Percentiles rank a stretch among this genome's conserved stretches.
phyloP scores from a whole-genome alignment of 2,888 invertebrate genomes.

The Vanessa cardui region DNA sequence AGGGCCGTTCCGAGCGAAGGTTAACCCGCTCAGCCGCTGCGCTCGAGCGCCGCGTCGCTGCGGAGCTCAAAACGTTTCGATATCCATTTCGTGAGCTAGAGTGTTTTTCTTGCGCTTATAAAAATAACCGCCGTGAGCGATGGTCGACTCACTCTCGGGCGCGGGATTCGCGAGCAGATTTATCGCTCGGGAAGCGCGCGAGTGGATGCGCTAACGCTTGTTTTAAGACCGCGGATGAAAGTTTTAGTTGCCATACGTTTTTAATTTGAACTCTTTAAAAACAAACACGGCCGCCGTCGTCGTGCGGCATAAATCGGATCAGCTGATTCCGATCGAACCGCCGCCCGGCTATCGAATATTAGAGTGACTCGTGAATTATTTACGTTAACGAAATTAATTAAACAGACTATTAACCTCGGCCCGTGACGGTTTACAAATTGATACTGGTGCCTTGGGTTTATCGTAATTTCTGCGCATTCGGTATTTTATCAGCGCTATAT shows the following conservation, averaged over 20 bases:
- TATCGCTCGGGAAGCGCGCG: constrained; percentile 60
- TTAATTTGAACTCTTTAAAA: constrained; percentile 67
- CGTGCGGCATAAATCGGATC: constrained; percentile 41
- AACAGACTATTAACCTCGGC: constrained; percentile 70
- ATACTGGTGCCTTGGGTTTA: constrained; percentile 55
- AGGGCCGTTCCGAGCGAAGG: constrained; percentile 51
- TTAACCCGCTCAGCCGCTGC: constrained; percentile 42
- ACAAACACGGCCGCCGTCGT: constrained; percentile 49
- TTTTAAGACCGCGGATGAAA: constrained; percentile 75
- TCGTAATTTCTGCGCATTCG: constrained; percentile 62
- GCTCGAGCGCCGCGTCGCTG: constrained; percentile 50
- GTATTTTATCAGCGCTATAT: constrained; percentile 51
- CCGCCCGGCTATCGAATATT: constrained; percentile 27
- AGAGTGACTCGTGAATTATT: constrained; percentile 43
- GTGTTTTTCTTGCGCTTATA: constrained; percentile 67
- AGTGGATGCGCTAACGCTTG: constrained; percentile 26
- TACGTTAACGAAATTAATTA: constrained; percentile 66
- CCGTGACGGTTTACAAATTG: constrained; percentile 64
- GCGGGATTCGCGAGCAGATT: constrained; percentile 75
- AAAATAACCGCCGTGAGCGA: constrained; percentile 69
- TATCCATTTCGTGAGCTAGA: constrained; percentile 57
- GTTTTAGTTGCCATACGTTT: constrained; percentile 72
- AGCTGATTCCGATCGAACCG: constrained; percentile 51
- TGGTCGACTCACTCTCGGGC: constrained; percentile 59
- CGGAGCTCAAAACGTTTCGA: constrained; percentile 52